Percentiles rank a stretch among this genome's conserved stretches.
phyloP scores from a whole-genome alignment of 2,888 invertebrate genomes.

The Pharmacophagus antenor region DNA sequence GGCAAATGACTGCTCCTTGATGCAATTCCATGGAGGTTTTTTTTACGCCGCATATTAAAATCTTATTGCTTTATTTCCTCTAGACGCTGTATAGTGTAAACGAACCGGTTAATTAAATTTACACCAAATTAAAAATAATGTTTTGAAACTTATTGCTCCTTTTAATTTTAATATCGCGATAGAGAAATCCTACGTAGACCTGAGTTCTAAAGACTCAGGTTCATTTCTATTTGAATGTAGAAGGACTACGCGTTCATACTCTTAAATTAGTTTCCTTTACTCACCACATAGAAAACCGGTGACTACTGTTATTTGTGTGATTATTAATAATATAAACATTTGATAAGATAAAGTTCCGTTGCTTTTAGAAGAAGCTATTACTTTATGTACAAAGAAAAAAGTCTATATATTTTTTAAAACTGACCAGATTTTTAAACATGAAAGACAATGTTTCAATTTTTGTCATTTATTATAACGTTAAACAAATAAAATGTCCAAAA shows the following conservation, averaged over 20 bases:
- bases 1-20: conserved; percentile 51
- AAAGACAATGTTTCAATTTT: no score
- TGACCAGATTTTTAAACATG: no score
- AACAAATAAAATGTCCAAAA: no score
- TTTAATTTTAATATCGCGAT: background rate
- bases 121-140: conserved; percentile 4
- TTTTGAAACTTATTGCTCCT: background rate
- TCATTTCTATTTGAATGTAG: background rate
- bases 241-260: background rate
- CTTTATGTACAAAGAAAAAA: no score
- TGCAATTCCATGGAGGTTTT: conserved; percentile 33
- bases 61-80: conserved; percentile 50
- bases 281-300: no score
- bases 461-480: no score
- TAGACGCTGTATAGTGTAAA: conserved; percentile 41
- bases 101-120: conserved; percentile 52
- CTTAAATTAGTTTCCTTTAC: no score
- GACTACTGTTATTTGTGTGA: no score
- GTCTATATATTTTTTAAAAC: no score
- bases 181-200: background rate
- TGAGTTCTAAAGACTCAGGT: background rate
- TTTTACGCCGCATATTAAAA: conserved; percentile 53
- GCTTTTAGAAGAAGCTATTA: no score
- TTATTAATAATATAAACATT: no score
- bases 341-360: no score